Evolutionary conservation across 1,140 invertebrate genomes (phyloP).

Genomic region (Venturia canescens): DNA sequence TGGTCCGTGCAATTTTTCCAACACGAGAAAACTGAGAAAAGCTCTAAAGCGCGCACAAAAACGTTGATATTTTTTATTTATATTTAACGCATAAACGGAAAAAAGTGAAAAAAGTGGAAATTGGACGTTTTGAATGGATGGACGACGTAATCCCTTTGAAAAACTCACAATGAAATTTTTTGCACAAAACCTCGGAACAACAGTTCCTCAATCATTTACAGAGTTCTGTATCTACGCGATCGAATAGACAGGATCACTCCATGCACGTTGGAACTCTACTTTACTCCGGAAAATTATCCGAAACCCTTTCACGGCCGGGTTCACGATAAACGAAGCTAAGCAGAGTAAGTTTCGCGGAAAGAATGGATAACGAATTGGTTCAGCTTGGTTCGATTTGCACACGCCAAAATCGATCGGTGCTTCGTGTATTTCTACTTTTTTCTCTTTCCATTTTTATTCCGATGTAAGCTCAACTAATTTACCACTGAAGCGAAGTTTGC

Average conservation of each 20-base stretch:
- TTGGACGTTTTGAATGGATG: too few species aligned
- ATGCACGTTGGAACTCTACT: not conserved
- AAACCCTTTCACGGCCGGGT: not conserved
- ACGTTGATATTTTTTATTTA: too few species aligned
- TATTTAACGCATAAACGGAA: too few species aligned
- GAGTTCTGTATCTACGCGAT: not conserved
- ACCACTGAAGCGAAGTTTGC: too few species aligned
- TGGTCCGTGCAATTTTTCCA: too few species aligned
- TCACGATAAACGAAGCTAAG: constrained; percentile 45
- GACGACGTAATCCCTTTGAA: not conserved
- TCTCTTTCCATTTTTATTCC: not conserved
- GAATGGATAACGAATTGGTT: constrained; percentile 46
- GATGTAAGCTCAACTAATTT: not conserved
- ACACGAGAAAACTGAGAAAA: too few species aligned
- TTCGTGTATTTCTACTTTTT: not conserved
- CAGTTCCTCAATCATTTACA: not conserved
- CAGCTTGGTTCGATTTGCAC: not conserved
- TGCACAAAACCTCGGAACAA: not conserved
- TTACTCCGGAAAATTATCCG: constrained; percentile 22
- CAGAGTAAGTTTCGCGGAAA: constrained; percentile 47
- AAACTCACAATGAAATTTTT: not conserved
- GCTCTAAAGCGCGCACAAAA: too few species aligned
- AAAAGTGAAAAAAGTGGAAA: too few species aligned
- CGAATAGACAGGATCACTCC: not conserved
- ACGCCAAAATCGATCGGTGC: constrained; percentile 14